Percentiles rank a stretch among this genome's conserved stretches.
Evolutionary conservation across 2,797 vertebrate genomes (phyloP).

Genomic region (Florisuga fusca): DNA sequence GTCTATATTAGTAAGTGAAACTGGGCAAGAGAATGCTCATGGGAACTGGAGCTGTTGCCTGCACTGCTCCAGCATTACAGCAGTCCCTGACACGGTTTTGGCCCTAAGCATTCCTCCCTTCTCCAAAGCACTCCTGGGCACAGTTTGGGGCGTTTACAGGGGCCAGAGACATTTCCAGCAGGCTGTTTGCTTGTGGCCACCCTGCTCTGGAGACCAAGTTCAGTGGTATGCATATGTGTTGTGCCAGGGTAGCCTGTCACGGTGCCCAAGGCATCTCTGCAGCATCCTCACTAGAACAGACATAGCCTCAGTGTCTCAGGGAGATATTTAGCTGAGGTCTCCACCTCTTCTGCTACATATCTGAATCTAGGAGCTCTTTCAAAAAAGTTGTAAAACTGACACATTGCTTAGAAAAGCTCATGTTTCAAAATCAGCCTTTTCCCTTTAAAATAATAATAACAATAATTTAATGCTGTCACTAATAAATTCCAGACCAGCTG

Average conservation of each 20-base stretch:
- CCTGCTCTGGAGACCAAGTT: not conserved
- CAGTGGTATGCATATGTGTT: rapidly evolving
- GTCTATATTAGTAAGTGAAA: not conserved
- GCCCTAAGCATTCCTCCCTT: not conserved
- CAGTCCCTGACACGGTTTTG: rapidly evolving
- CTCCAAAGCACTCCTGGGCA: not conserved
- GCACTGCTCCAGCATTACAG: not conserved
- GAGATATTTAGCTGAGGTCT: not conserved
- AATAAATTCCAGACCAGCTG: not conserved
- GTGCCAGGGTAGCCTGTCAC: not conserved
- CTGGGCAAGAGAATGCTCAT: not conserved
- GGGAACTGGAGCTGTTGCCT: not conserved
- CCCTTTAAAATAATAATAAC: not conserved
- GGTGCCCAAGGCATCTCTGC: not conserved
- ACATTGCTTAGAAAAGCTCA: not conserved
- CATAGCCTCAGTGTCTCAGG: rapidly evolving
- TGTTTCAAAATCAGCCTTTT: not conserved
- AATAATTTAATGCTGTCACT: not conserved
- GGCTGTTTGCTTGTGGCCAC: not conserved
- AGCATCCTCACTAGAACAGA: not conserved
- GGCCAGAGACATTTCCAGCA: not conserved
- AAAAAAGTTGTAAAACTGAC: not conserved
- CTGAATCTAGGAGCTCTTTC: not conserved
- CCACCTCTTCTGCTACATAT: not conserved
- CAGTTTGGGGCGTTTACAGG: not conserved